These are phyloP conservation scores for Enchytraeus crypticus DNA, from an alignment of 2,888 invertebrate species.

Conservation along the genomic window DNA sequence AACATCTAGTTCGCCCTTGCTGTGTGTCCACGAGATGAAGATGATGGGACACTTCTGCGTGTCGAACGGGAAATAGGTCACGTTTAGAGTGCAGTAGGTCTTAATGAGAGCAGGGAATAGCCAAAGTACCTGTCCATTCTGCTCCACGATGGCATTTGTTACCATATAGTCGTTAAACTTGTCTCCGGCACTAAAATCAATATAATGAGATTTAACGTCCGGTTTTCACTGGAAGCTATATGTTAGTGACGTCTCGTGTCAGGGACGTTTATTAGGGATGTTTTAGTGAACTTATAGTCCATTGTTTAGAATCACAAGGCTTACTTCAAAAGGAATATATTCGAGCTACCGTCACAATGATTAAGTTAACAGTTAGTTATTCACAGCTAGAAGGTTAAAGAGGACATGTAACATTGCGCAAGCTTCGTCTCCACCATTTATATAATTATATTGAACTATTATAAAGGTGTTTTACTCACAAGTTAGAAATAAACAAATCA, in stretches of 20 bases:
- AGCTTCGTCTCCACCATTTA: too few species aligned
- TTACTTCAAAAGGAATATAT: too few species aligned
- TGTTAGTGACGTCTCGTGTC: neutral
- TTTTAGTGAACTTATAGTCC: neutral
- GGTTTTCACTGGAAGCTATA: neutral
- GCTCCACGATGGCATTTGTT: slow-evolving; percentile 52
- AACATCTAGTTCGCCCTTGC: slow-evolving; percentile 44
- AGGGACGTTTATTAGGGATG: neutral
- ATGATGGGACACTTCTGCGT: slow-evolving; percentile 50
- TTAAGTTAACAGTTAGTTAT: too few species aligned
- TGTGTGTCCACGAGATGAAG: slow-evolving; percentile 53
- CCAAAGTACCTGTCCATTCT: slow-evolving; percentile 52
- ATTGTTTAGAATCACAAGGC: neutral
- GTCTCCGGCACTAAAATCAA: slow-evolving; percentile 31
- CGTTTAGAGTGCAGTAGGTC: slow-evolving; percentile 51
- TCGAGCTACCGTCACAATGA: too few species aligned
- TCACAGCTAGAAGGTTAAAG: too few species aligned
- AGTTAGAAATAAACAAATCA: slow-evolving; percentile 36
- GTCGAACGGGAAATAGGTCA: slow-evolving; percentile 53
- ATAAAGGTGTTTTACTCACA: too few species aligned
- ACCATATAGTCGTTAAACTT: slow-evolving; percentile 33
- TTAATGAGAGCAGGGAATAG: slow-evolving; percentile 52
- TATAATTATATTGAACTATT: too few species aligned
- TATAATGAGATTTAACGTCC: neutral
- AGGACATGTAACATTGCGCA: too few species aligned